phyloP scores from a whole-genome alignment of 2,797 vertebrate species.

The Ceryle rudis region DNA sequence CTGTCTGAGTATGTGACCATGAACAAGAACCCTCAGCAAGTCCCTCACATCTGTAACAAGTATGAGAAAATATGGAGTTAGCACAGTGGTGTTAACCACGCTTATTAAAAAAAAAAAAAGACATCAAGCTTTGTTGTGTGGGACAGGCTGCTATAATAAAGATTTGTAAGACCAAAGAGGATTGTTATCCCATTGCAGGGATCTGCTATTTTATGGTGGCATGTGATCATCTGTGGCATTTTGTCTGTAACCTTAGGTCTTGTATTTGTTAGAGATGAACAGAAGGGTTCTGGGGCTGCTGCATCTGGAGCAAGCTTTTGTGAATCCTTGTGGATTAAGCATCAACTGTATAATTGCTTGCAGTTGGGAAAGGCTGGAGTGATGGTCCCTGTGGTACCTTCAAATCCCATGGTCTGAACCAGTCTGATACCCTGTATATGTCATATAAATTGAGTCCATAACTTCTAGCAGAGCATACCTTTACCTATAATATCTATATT shows the following conservation, averaged over 20 bases:
- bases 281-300: not conserved
- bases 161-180: not conserved
- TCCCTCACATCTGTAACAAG: not conserved
- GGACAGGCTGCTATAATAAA: not conserved
- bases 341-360: not conserved
- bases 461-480: not conserved
- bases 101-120: not conserved
- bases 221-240: rapidly evolving
- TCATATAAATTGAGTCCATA: not conserved
- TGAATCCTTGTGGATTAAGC: not conserved
- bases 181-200: not conserved
- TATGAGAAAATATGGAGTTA: not conserved
- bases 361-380: not conserved
- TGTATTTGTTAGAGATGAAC: not conserved
- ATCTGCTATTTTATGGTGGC: not conserved
- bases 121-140: not conserved
- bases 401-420: not conserved
- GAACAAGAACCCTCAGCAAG: not conserved
- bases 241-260: not conserved
- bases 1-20: not conserved
- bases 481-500: not conserved
- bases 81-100: not conserved
- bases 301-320: not conserved
- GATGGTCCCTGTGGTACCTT: not conserved
- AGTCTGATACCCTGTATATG: not conserved